These are phyloP conservation scores for Pegoplata infirma DNA, from an alignment of 2,888 invertebrate species.

Conservation along the genomic window DNA sequence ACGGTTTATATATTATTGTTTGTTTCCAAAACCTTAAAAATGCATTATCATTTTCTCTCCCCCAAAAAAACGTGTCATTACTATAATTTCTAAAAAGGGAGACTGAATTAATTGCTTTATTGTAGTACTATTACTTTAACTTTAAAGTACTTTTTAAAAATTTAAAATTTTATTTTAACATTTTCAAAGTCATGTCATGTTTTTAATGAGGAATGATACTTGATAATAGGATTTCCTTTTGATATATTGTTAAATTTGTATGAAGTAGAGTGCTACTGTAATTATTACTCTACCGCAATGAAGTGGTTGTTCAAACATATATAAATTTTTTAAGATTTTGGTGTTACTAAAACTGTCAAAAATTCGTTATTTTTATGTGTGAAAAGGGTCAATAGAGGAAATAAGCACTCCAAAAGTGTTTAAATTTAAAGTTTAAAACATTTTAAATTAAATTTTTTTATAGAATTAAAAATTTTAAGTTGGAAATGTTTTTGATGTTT, in stretches of 20 bases:
- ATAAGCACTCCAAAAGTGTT: constrained; percentile 34
- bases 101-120: not conserved
- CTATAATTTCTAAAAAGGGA: not conserved
- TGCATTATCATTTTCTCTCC: not conserved
- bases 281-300: constrained; percentile 4
- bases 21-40: not conserved
- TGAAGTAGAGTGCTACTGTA: constrained; percentile 17
- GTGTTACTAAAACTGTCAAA: not conserved
- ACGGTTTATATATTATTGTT: too few species aligned
- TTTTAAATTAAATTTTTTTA: too few species aligned
- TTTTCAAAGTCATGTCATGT: constrained; percentile 26
- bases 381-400: constrained; percentile 37
- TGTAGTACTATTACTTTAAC: not conserved
- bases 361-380: not conserved
- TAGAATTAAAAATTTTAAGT: not conserved
- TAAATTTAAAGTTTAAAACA: too few species aligned
- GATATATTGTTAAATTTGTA: not conserved
- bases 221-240: not conserved
- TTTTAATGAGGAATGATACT: not conserved
- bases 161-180: not conserved
- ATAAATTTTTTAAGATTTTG: not conserved
- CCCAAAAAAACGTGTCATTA: not conserved
- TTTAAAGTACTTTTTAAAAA: not conserved
- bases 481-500: too few species aligned
- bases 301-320: not conserved